Evolutionary conservation across 2,888 invertebrate genomes (phyloP), one percentile per base, ranked within the genome.

Genomic region (Tiphia femorata): DNA sequence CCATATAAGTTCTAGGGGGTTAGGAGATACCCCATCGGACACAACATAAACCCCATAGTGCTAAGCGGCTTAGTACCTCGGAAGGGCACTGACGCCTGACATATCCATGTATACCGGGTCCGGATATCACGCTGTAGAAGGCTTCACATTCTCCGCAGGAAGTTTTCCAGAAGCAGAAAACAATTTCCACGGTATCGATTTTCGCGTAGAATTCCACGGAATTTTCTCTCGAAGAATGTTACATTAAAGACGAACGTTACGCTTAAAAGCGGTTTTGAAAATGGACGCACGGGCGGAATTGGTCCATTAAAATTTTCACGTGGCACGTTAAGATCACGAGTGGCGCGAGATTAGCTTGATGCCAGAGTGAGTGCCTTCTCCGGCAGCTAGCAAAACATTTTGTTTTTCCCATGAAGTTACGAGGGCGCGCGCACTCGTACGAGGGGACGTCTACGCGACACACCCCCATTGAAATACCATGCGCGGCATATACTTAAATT

Each of bases 51-150:
- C 80, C 80, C 79, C 75, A 76, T 75, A 78, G 78, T 78, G 76
- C 75, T 83, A 82, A 82, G 83, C 82, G 70, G 83, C 83, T 83
- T 83, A 82, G 73, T 76, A 76, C 75, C 76, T 77, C 73, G 76
- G 67, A 75, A 76, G 80, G 78, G 78, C 78, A 80, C 73, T 81
- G 81, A 82, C 83, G 82, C 80, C 79, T 81, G 79, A 79, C 80
- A 76, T 75, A 76, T 77, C 75, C 75, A 67, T 64, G 64, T 70
- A 65, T 56, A 54, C 49, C 38, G 44, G 40, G 27, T 41, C 42
- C 47, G 44, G 54, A 59, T 69, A 50, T 41, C 47, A 48, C 49
- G 49, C 53, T 53, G n/a, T n/a, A n/a, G n/a, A n/a, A n/a, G n/a
- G n/a, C n/a, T n/a, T n/a, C n/a, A n/a, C n/a, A n/a, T n/a, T n/a